Evolutionary conservation across 1,140 invertebrate species (phyloP), one percentile per base, ranked within the genome.

Genomic region (Drosophila tsacasi): DNA sequence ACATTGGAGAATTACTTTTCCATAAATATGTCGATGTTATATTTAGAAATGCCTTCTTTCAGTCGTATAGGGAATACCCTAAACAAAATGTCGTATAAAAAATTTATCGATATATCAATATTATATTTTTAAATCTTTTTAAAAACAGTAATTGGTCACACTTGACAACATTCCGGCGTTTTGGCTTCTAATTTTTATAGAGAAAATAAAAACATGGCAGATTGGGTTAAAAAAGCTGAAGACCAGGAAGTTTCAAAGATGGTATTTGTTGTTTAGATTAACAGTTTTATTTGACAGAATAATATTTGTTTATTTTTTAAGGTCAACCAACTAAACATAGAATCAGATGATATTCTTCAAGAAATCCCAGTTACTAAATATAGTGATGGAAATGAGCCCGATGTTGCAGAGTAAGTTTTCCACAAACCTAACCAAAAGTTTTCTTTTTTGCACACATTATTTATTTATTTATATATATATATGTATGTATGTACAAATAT

Each of bases 181-280:
- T 23, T 23, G 8, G 7, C 2, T 9, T 4, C 30, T 30, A 7
- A 9, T 30, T 30, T 30, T 35, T 8, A 19, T 19, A 7, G 3
- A 15, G 23, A 30, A 23, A 19, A 35, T 6, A 17, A 5, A 15
- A 19, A 81, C 59, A 91, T 91, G 90, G 72, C 74, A 13, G 80
- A 91, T 79, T 92, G 91, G 91, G 91, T 64, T 52, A 83, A 92
- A 68, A 91, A 89, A 59, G 91, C 91, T 2, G 91, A 87, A 32
- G 91, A 92, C 37, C 91, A 92, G 46, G 91, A 92, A 64, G 80
- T 92, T 10, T 83, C 85, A 0, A 91, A 91, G 61, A 61, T 89
- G 77, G 85, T 90, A 81, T 32, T 25, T 8, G 6, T 5, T 47
- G 39, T 64, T 40, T 12, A 3, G 4, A 30, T 30, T 1, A 13